Base-by-base conservation (phyloP, 2,113 vertebrate species). In the Dicaeum eximium region DNA sequence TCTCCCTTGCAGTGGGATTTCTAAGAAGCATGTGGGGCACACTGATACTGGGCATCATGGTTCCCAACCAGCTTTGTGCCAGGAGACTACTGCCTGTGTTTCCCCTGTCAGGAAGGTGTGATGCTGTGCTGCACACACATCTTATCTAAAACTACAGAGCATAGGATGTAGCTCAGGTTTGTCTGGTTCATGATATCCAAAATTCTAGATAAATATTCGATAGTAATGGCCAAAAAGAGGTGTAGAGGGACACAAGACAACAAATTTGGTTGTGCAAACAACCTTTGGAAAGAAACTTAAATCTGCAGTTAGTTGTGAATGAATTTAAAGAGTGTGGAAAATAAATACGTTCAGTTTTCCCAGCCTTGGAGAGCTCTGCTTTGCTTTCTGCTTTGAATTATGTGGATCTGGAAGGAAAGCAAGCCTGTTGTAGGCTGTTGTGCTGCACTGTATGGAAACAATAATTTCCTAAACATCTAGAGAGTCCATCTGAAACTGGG, bases 301-400 rank as follows among this genome's bases (percentile, higher is more conserved):
- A 47, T 51, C 53, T 69, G 40, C 88, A 90, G 53, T 77, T 61
- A 47, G 18, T 71, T 60, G n/a, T 6, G 1, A 58, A 88, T 85
- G 9, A 60, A 44, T 54, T 97, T 85, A 28, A 22, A 23, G 47
- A 40, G 48, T 50, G 9, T 40, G n/a, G 47, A 80, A 86, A 72
- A n/a, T 20, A 50, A 48, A 1, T 67, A 28, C 9, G 50, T 60
- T 77, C 35, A 15, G 27, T 38, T 87, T 70, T 90, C 44, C 21
- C 9, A 38, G 18, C 37, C 56, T 78, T 3, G 2, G 33, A 50
- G 58, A 73, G 33, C 37, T 86, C 48, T 83, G 22, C 67, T 70
- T 12, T 80, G 60, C 85, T 78, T 78, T 95, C 81, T 88, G 72
- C 82, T 95, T 87, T 81, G 82, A 90, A 80, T 93, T 90, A 74